Percentiles rank a stretch among this genome's conserved stretches.
Conservation (phyloP, 2,797 vertebrate species). For the Morus bassanus region DNA sequence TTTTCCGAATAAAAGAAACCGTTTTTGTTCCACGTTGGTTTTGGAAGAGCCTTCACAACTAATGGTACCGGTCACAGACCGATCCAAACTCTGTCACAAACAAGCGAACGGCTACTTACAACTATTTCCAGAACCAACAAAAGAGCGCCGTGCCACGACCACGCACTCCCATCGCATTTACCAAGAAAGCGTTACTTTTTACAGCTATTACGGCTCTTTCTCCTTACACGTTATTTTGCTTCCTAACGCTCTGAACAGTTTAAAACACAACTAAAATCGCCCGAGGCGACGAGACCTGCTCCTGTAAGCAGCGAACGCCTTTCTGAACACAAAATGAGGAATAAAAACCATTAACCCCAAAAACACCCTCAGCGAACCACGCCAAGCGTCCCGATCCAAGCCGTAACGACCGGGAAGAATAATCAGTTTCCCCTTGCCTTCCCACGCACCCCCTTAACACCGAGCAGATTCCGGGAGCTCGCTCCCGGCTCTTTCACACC, state of each 20-base stretch:
- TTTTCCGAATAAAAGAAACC: not conserved
- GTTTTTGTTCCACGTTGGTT: not conserved
- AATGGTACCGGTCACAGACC: not conserved
- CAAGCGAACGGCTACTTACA: not conserved
- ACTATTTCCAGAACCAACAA: not conserved
- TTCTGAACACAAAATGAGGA: not conserved
- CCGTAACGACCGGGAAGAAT: rapidly evolving
- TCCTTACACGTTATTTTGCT: not conserved
- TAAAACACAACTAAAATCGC: not conserved
- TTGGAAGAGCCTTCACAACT: not conserved
- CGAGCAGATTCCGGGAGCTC: rapidly evolving
- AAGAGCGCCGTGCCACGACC: not conserved
- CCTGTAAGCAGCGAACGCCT: rapidly evolving
- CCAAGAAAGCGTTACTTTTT: rapidly evolving
- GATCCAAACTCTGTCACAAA: not conserved
- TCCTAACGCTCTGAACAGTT: rapidly evolving
- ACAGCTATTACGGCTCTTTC: rapidly evolving
- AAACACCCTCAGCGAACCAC: not conserved
- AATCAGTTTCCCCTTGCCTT: rapidly evolving
- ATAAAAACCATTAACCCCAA: not conserved
- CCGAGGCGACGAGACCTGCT: not conserved
- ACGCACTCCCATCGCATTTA: rapidly evolving
- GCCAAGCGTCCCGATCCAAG: not conserved
- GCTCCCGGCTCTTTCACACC: not conserved
- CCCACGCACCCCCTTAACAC: too few species aligned